A percentile compares a stretch with the other conserved stretches of the same genome.
phyloP scores from a whole-genome alignment of 2,113 vertebrate genomes.

The Solea solea region DNA sequence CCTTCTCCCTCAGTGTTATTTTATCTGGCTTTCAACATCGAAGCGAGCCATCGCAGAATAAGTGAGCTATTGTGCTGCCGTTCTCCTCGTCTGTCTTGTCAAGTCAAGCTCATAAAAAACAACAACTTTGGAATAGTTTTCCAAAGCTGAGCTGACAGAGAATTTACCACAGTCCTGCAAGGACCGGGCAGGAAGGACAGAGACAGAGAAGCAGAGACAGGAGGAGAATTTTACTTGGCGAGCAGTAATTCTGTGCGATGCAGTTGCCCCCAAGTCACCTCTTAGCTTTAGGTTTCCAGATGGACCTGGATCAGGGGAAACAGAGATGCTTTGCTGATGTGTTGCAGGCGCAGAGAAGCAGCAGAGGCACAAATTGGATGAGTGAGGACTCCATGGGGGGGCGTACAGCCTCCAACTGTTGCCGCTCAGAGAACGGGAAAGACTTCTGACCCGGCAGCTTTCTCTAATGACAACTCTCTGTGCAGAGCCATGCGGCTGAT shows the following conservation, averaged over 20 bases:
- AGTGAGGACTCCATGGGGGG: conserved; percentile 1
- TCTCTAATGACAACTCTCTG: neutral
- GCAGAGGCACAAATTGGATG: conserved; percentile 12
- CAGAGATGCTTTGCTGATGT: conserved; percentile 51
- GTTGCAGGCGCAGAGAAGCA: conserved; percentile 7
- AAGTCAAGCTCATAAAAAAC: conserved; percentile 17
- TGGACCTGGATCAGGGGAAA: conserved; percentile 14
- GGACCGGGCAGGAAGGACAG: neutral
- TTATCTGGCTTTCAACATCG: neutral
- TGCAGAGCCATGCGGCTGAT: neutral
- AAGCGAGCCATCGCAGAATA: neutral
- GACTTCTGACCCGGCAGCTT: conserved; percentile 40
- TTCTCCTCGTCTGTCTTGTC: conserved; percentile 4
- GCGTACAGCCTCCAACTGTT: conserved; percentile 12
- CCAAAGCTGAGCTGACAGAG: neutral
- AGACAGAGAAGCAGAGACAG: neutral
- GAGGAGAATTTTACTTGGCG: conserved; percentile 1
- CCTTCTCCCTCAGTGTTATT: neutral
- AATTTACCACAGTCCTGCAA: conserved; percentile 5
- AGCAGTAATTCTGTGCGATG: neutral
- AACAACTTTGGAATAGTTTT: conserved; percentile 8
- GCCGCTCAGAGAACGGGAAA: neutral
- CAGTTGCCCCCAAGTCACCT: conserved; percentile 18
- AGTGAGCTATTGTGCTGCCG: conserved; percentile 9
- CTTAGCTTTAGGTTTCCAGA: conserved; percentile 31